Conservation (phyloP, 2,113 vertebrate species). For the Seriola rivoliana region DNA sequence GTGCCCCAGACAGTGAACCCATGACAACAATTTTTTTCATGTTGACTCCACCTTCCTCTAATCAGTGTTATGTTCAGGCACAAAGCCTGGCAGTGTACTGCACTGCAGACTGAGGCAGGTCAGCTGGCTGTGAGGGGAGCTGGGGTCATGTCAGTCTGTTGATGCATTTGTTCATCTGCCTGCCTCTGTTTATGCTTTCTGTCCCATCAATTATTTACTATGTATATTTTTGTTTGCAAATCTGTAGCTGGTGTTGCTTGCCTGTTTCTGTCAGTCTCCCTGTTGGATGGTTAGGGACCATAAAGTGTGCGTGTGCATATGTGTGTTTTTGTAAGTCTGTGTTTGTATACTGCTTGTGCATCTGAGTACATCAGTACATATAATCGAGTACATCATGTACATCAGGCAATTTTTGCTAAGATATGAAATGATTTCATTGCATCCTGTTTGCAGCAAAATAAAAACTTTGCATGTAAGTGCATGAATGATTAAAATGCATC, state of each 20-base stretch:
- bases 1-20: constrained; percentile 38
- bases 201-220: constrained; percentile 28
- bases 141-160: background rate
- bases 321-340: background rate
- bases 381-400: too few species aligned
- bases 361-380: background rate
- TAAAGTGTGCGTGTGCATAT: background rate
- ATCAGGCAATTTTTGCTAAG: background rate
- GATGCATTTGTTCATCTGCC: constrained; percentile 19
- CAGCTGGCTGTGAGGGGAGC: constrained; percentile 25
- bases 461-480: background rate
- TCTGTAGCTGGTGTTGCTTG: background rate
- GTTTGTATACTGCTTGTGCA: background rate
- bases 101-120: constrained; percentile 42
- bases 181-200: background rate
- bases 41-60: constrained; percentile 22
- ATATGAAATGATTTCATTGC: background rate
- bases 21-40: constrained; percentile 19
- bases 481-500: background rate
- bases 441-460: background rate
- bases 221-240: constrained; percentile 7
- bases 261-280: background rate
- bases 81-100: constrained; percentile 53
- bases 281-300: background rate
- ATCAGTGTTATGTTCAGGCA: constrained; percentile 30